These are phyloP conservation scores for Tribolium castaneum DNA, from an alignment of 1,140 invertebrate genomes.

Conservation along the genomic window DNA sequence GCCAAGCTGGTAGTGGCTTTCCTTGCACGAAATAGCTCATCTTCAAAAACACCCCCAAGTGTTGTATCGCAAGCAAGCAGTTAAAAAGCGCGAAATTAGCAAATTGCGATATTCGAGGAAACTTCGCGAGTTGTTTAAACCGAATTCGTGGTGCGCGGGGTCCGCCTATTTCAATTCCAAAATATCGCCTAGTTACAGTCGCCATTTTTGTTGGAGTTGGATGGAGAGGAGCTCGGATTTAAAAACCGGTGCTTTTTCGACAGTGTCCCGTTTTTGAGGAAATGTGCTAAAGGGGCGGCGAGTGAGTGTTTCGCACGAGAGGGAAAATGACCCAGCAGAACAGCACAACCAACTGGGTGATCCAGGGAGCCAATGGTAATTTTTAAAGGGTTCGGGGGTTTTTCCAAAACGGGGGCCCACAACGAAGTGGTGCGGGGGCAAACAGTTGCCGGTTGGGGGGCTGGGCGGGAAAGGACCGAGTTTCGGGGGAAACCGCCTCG, in stretches of 20 bases:
- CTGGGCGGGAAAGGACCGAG: not conserved
- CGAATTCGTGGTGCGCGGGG: constrained; percentile 48
- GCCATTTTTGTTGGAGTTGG: constrained; percentile 66
- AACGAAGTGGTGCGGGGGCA: not conserved
- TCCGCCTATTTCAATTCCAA: constrained; percentile 49
- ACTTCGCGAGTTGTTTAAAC: constrained; percentile 44
- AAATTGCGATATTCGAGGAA: constrained; percentile 49
- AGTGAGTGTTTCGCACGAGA: constrained; percentile 34
- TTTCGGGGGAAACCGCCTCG: not conserved
- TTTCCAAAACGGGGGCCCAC: not conserved
- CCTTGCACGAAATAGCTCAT: constrained; percentile 67
- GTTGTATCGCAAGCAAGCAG: constrained; percentile 48
- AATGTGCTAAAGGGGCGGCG: constrained; percentile 1
- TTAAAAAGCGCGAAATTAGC: constrained; percentile 37
- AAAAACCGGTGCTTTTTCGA: not conserved
- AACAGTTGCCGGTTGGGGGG: not conserved
- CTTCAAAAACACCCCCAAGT: constrained; percentile 60
- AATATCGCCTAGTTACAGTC: constrained; percentile 67
- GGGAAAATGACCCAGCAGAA: constrained; percentile 70
- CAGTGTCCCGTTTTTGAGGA: too few relatives aligned
- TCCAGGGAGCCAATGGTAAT: constrained; percentile 70
- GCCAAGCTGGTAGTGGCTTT: constrained; percentile 69
- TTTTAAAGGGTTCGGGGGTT: not conserved
- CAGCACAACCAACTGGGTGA: constrained; percentile 73
- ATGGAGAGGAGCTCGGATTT: constrained; percentile 16